A percentile compares a stretch with the other conserved stretches of the same genome.
Evolutionary conservation across 2,888 invertebrate genomes (phyloP).

Genomic region (Drosophila cracens): DNA sequence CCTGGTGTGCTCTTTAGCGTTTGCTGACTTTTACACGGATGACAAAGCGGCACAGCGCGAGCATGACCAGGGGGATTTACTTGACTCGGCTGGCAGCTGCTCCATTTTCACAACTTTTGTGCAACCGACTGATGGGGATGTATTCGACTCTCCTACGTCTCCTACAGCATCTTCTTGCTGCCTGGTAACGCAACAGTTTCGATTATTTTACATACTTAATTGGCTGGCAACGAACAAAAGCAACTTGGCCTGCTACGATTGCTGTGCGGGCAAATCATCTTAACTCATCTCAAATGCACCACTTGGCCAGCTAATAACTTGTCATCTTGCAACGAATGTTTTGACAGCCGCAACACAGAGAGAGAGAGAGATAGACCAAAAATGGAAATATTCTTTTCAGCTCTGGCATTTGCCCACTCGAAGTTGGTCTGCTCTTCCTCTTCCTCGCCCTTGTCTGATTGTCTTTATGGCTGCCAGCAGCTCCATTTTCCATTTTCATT

Average conservation of each 20-base stretch:
- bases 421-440: conserved; percentile 54
- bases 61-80: conserved; percentile 30
- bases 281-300: conserved; percentile 19
- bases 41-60: conserved; percentile 23
- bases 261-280: conserved; percentile 1
- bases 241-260: conserved; percentile 13
- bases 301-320: conserved; percentile 63
- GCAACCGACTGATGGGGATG: conserved; percentile 32
- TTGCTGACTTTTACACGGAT: conserved; percentile 70
- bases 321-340: conserved; percentile 58
- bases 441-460: conserved; percentile 23
- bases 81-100: conserved; percentile 47
- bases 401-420: conserved; percentile 36
- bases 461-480: conserved; percentile 29
- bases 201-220: conserved; percentile 54
- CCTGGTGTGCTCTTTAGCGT: conserved; percentile 72
- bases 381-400: conserved; percentile 42
- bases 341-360: conserved; percentile 30
- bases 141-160: conserved; percentile 1
- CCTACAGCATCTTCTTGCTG: neutral
- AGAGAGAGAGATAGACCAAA: conserved; percentile 5
- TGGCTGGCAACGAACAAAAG: conserved; percentile 32
- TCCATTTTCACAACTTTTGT: conserved; percentile 53
- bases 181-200: conserved; percentile 3
- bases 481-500: conserved; percentile 52